Evolutionary conservation across 2,113 vertebrate species (phyloP).

Genomic region (Chaetodon auriga): DNA sequence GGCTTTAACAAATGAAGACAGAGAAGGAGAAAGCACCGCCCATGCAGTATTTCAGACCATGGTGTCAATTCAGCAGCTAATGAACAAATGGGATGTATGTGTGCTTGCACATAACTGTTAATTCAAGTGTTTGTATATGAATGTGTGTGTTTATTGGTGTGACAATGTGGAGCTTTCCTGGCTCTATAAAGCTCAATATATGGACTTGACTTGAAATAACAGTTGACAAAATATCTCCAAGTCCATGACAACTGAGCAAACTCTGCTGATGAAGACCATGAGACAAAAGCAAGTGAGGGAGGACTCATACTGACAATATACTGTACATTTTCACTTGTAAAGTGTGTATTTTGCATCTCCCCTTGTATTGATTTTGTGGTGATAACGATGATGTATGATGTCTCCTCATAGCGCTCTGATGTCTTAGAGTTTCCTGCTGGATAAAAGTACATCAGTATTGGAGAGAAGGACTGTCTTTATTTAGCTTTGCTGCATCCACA

Average conservation of each 20-base stretch:
- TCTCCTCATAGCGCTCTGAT: background rate
- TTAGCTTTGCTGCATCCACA: too few relatives aligned
- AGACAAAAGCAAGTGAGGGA: background rate
- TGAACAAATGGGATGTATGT: conserved; percentile 20
- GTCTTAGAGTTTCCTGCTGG: background rate
- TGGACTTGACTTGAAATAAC: background rate
- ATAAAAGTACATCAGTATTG: background rate
- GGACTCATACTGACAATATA: too few relatives aligned
- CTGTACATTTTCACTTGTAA: background rate
- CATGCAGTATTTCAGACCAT: conserved; percentile 14
- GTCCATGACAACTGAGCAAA: background rate
- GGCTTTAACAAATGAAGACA: conserved; percentile 38
- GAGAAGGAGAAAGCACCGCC: conserved; percentile 13
- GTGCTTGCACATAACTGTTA: background rate
- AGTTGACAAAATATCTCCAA: background rate
- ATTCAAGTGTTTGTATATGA: background rate
- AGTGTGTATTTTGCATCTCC: background rate
- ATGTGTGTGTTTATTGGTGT: background rate
- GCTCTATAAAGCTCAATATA: background rate
- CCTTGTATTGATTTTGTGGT: background rate
- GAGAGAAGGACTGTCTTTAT: background rate
- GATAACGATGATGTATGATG: background rate
- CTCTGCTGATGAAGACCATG: background rate
- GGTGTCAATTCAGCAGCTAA: conserved; percentile 39
- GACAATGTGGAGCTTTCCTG: background rate